Percentiles rank a stretch among this genome's conserved stretches.
These are phyloP conservation scores for Campoletis sonorensis DNA, from an alignment of 1,140 invertebrate species.

Conservation along the genomic window DNA sequence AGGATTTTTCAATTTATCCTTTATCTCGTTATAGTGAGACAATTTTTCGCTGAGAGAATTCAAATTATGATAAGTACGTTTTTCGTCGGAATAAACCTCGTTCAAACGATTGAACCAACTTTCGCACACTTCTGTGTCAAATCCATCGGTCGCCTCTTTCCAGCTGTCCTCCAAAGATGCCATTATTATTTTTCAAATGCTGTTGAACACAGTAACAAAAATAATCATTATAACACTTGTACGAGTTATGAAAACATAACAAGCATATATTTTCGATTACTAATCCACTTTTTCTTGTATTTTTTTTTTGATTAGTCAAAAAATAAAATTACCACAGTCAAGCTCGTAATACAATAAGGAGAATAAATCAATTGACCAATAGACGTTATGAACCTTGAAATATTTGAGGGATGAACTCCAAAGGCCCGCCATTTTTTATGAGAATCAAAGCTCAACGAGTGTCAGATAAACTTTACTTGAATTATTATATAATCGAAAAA, in stretches of 20 bases:
- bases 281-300: no score
- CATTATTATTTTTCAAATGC: slow-evolving; percentile 59
- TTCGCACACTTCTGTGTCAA: slow-evolving; percentile 64
- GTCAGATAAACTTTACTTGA: no score
- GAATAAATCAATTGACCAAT: no score
- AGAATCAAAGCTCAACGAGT: neutral
- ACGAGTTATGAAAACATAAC: no score
- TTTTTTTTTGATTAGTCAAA: neutral
- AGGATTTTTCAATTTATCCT: slow-evolving; percentile 73
- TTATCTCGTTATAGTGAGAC: slow-evolving; percentile 73
- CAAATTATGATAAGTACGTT: slow-evolving; percentile 75
- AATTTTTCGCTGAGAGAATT: slow-evolving; percentile 75
- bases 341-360: no score
- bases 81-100: slow-evolving; percentile 71
- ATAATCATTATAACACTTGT: neutral
- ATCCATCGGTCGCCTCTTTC: slow-evolving; percentile 69
- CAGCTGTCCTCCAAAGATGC: slow-evolving; percentile 70
- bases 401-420: no score
- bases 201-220: no score
- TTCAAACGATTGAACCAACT: slow-evolving; percentile 68
- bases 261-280: no score
- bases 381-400: no score
- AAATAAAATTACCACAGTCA: neutral
- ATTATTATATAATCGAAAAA: no score
- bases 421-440: neutral